These are phyloP conservation scores for Drosophila sucinea DNA, from an alignment of 1,140 invertebrate genomes.

Conservation along the genomic window DNA sequence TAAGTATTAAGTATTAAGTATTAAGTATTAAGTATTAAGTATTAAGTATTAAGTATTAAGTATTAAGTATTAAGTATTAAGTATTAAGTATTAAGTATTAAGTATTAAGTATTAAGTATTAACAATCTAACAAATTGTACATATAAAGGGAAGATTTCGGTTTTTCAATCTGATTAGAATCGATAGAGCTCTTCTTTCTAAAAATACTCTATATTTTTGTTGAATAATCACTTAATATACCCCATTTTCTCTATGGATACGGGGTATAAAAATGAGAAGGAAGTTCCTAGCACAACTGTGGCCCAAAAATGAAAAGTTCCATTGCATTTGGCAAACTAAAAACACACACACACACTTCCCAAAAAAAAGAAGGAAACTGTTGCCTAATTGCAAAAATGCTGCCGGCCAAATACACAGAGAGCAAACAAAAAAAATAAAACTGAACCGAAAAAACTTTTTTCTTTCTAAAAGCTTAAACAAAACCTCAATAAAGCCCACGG, in stretches of 20 bases:
- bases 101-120: too few species aligned
- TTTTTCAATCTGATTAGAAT: too few species aligned
- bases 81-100: too few species aligned
- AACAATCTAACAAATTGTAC: too few species aligned
- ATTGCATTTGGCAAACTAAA: conserved; percentile 71
- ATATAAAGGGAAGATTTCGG: too few species aligned
- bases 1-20: too few species aligned
- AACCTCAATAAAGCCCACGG: conserved; percentile 76
- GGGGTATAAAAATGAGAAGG: conserved; percentile 10
- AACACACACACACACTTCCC: conserved; percentile 11
- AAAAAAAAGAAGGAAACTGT: conserved; percentile 63
- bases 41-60: too few species aligned
- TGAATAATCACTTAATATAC: background rate
- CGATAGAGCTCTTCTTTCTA: too few species aligned
- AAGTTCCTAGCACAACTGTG: conserved; percentile 50
- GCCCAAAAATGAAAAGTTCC: conserved; percentile 72
- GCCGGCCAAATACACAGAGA: conserved; percentile 66
- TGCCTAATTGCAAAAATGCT: conserved; percentile 81
- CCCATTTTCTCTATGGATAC: background rate
- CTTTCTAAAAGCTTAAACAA: conserved; percentile 75
- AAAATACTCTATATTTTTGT: too few species aligned
- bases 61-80: too few species aligned
- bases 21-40: too few species aligned
- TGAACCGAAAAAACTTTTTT: conserved; percentile 53
- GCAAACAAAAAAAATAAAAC: conserved; percentile 45